Evolutionary conservation across 2,797 vertebrate species (phyloP).

Genomic region (Phalloptychus januarius): DNA sequence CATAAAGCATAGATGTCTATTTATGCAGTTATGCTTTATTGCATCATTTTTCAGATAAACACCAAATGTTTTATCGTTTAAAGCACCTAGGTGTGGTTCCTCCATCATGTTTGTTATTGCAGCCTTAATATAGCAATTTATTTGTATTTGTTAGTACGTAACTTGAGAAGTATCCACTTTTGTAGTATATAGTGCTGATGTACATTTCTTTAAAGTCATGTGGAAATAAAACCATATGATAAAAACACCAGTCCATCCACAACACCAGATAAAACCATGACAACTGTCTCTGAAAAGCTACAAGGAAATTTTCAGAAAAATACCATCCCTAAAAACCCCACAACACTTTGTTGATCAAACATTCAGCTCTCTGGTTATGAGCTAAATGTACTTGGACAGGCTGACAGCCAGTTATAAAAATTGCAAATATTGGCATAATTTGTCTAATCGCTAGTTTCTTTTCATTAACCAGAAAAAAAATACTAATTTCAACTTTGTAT

Average conservation of each 20-base stretch:
- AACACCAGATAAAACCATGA: neutral
- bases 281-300: neutral
- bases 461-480: too few relatives aligned
- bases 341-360: neutral
- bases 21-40: neutral
- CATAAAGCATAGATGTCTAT: neutral
- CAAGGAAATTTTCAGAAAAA: neutral
- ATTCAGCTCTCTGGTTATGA: too few relatives aligned
- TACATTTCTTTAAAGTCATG: neutral
- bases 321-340: neutral
- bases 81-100: neutral
- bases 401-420: too few relatives aligned
- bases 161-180: neutral
- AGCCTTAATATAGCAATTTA: neutral
- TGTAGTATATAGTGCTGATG: neutral
- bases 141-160: neutral
- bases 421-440: too few relatives aligned
- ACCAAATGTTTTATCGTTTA: neutral
- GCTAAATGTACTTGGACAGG: too few relatives aligned
- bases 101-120: neutral
- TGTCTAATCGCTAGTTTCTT: too few relatives aligned
- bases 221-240: neutral
- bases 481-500: too few relatives aligned
- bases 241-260: neutral
- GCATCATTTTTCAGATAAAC: neutral